Evolutionary conservation across 2,888 invertebrate species (phyloP).

Genomic region (Cheilosia vulpina): DNA sequence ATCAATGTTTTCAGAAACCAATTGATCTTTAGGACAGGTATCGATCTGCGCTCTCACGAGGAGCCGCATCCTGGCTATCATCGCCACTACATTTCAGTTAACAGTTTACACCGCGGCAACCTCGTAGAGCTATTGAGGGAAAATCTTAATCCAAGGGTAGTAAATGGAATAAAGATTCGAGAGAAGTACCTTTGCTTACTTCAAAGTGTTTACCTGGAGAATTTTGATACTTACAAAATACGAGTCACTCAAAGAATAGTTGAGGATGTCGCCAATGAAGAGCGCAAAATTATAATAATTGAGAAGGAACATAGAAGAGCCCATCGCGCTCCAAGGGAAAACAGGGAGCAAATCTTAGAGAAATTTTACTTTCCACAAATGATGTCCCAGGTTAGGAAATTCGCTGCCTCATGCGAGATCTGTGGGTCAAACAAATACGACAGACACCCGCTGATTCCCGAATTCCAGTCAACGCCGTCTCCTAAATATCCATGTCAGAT

Average conservation of each 20-base stretch:
- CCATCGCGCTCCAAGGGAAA: no score
- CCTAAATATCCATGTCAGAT: conserved; percentile 11
- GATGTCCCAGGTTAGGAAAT: conserved; percentile 32
- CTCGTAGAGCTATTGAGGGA: background rate
- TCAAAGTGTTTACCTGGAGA: conserved; percentile 21
- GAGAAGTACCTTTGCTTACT: background rate
- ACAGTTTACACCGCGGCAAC: background rate
- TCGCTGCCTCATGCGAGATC: conserved; percentile 16
- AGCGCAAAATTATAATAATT: no score
- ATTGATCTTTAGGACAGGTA: no score
- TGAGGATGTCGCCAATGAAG: no score
- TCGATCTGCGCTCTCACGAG: no score
- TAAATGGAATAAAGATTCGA: conserved; percentile 21
- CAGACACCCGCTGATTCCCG: conserved; percentile 24
- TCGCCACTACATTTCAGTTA: background rate
- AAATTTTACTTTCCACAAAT: conserved; percentile 40
- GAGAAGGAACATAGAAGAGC: no score
- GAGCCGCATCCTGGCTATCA: background rate
- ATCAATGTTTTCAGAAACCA: no score
- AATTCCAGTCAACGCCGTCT: conserved; percentile 41
- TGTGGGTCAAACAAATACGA: conserved; percentile 38
- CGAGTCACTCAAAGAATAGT: conserved; percentile 24
- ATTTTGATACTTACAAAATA: conserved; percentile 28
- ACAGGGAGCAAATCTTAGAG: conserved; percentile 26
- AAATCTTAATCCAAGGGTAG: conserved; percentile 31